Conservation (phyloP, 2,113 vertebrate genomes). For the Ammodytes marinus region DNA sequence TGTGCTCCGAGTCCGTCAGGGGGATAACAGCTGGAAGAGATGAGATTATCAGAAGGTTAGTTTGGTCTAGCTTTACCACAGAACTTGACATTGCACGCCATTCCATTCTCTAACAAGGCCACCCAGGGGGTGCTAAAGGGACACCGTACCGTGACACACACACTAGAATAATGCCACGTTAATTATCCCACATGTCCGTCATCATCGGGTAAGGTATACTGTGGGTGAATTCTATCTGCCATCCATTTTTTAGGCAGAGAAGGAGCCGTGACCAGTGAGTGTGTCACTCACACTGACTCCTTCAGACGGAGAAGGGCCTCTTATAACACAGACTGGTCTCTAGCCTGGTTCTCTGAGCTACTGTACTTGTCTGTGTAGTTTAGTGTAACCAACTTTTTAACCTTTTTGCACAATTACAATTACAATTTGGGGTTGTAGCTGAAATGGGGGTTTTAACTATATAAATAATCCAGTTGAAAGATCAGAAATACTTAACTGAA, state of each 20-base stretch:
- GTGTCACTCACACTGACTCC: constrained; percentile 38
- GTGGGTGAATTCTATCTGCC: constrained; percentile 32
- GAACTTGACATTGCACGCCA: constrained; percentile 15
- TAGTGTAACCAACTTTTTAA: not conserved
- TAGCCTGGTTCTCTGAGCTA: not conserved
- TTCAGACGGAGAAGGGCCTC: constrained; percentile 15
- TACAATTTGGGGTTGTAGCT: not conserved
- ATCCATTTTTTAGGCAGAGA: constrained; percentile 49
- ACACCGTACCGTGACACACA: constrained; percentile 28
- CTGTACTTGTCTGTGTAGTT: not conserved
- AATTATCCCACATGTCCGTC: constrained; percentile 52
- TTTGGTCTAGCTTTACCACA: constrained; percentile 39
- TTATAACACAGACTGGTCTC: constrained; percentile 13
- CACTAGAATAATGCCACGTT: constrained; percentile 33
- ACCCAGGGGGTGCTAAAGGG: not conserved
- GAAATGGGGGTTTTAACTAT: not conserved
- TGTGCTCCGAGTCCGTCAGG: constrained; percentile 98
- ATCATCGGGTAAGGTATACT: constrained; percentile 30
- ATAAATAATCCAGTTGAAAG: not conserved
- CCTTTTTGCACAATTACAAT: constrained; percentile 27
- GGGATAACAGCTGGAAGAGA: constrained; percentile 94
- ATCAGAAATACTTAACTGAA: not conserved
- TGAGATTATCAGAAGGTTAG: constrained; percentile 60
- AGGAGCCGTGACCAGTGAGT: constrained; percentile 25
- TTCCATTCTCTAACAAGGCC: constrained; percentile 8